phyloP scores from a whole-genome alignment of 2,888 invertebrate species.

The Drosophila tripunctata region DNA sequence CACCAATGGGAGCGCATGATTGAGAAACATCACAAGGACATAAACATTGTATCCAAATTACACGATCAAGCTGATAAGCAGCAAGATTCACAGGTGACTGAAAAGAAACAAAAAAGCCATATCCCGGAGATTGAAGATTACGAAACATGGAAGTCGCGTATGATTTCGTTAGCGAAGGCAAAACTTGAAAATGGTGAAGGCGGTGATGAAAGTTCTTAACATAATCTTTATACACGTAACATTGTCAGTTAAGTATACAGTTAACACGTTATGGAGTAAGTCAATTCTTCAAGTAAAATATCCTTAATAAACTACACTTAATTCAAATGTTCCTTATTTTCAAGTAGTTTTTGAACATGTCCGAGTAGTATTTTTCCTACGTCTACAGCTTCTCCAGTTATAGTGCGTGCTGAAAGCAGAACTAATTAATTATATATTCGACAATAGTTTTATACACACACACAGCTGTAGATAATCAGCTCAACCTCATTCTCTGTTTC shows the following conservation, averaged over 20 bases:
- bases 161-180: constrained; percentile 84
- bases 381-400: constrained; percentile 63
- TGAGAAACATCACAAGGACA: constrained; percentile 63
- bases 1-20: constrained; percentile 86
- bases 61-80: constrained; percentile 51
- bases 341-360: constrained; percentile 16
- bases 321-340: constrained; percentile 1
- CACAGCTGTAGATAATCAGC: constrained; percentile 76
- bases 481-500: constrained; percentile 73
- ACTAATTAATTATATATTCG: not conserved
- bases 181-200: constrained; percentile 74
- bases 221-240: not conserved
- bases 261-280: too few relatives aligned
- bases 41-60: constrained; percentile 5
- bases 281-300: not conserved
- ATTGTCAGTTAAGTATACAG: not conserved
- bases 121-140: constrained; percentile 85
- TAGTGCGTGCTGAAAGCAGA: constrained; percentile 56
- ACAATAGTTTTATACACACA: constrained; percentile 10
- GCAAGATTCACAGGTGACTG: constrained; percentile 24
- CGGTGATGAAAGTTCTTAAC: not conserved
- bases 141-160: constrained; percentile 87
- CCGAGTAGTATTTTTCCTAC: constrained; percentile 65
- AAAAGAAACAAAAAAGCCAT: constrained; percentile 17
- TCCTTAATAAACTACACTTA: not conserved